A percentile compares a stretch with the other conserved stretches of the same genome.
phyloP scores from a whole-genome alignment of 2,797 vertebrate species.

The Enteromius paludinosus region DNA sequence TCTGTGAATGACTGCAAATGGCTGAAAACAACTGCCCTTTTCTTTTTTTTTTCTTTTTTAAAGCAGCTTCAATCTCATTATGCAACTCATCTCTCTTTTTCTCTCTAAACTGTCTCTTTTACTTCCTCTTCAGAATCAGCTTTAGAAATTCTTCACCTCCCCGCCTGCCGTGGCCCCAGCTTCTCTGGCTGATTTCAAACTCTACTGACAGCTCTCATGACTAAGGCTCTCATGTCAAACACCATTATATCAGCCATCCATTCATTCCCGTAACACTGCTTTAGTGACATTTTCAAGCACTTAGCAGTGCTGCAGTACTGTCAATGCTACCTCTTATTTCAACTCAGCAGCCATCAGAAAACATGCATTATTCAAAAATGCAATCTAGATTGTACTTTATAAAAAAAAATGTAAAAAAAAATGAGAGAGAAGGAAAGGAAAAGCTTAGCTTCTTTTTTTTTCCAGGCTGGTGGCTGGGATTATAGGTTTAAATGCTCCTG shows the following conservation, averaged over 20 bases:
- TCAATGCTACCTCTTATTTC: constrained; percentile 28
- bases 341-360: constrained; percentile 21
- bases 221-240: constrained; percentile 60
- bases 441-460: constrained; percentile 19
- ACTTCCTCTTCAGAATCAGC: constrained; percentile 58
- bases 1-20: constrained; percentile 26
- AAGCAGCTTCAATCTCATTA: constrained; percentile 67
- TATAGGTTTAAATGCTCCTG: constrained; percentile 44
- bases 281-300: constrained; percentile 50
- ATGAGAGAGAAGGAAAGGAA: not conserved
- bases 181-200: constrained; percentile 62
- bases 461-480: constrained; percentile 32
- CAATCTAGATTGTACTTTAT: constrained; percentile 32
- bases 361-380: constrained; percentile 37
- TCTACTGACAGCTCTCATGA: constrained; percentile 66
- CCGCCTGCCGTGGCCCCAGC: constrained; percentile 40
- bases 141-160: constrained; percentile 43
- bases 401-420: constrained; percentile 8
- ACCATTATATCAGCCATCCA: constrained; percentile 51
- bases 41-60: not conserved
- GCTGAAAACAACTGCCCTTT: constrained; percentile 48
- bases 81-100: constrained; percentile 67
- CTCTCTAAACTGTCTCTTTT: constrained; percentile 59
- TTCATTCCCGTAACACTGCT: constrained; percentile 43
- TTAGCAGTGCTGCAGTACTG: constrained; percentile 38